Evolutionary conservation across 2,888 invertebrate genomes (phyloP), one percentile per base, ranked within the genome.

Genomic region (Hofmannophila pseudospretella): DNA sequence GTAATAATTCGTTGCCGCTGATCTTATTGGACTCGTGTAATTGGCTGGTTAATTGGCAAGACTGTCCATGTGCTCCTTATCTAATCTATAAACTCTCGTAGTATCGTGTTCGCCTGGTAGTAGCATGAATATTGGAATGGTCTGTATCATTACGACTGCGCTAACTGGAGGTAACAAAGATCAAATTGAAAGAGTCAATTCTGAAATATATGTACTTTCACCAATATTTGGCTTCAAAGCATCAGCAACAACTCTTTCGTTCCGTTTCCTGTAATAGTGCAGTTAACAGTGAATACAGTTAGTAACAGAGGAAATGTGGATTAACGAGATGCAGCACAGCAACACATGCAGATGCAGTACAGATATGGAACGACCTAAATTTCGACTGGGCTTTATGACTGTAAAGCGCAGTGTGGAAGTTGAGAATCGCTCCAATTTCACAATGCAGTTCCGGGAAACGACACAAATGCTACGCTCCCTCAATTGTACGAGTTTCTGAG

Each of bases 361-460:
- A n/a, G n/a, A n/a, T n/a, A n/a, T n/a, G n/a, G n/a, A 66, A 54
- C 59, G 71, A 67, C 69, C 73, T 60, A 67, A 64, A 75, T 76
- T 62, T 59, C 46, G 52, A 45, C 51, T 48, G 53, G 54, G 58
- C 51, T 44, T 47, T 47, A 46, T 58, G 49, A 54, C 55, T 47
- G 49, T 46, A 49, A 48, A 51, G 41, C 23, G 39, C 31, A 33
- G 34, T 31, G 58, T 67, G 70, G 66, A 72, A 69, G 60, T 68
- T 69, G 75, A 76, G 73, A 70, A 69, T 56, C 54, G 60, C 63
- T 63, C 59, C 65, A 69, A 67, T 64, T 63, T 34, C 64, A 51
- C 65, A 23, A 64, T 60, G 54, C 49, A 48, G 59, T 75, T 71
- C 68, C 77, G 61, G 76, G 71, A 78, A 70, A 61, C 55, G 45